Evolutionary conservation across 2,113 vertebrate species (phyloP), one percentile per base, ranked within the genome.

Genomic region (Catharus minimus): DNA sequence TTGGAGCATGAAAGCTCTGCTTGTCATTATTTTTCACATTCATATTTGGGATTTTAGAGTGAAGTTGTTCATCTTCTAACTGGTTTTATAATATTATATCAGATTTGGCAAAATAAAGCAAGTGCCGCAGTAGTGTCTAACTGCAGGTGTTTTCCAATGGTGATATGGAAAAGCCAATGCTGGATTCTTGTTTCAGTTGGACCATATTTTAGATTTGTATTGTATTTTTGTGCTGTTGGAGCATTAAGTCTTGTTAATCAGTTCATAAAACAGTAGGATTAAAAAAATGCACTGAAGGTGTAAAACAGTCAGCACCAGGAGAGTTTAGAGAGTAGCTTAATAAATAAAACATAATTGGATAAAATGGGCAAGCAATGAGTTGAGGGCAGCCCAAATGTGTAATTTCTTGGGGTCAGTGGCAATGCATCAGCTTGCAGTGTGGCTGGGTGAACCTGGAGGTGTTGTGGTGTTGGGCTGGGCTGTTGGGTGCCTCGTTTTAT

Each of bases 21-120:
- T 97, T 92, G 88, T 90, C 74, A 75, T 96, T 94, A 88, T 27
- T 74, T 82, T 91, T 57, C 50, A 82, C 33, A 66, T 65, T 75
- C 14, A 82, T 36, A 87, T 92, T 86, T 91, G 85, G 50, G 64
- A 79, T 92, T 96, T 94, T 94, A 82, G 27, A 95, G 65, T 67
- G 52, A 72, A 79, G 56, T 60, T 21, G 53, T 67, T 95, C 19
- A 64, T 81, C 73, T 95, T 96, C 91, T 78, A 78, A 94, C 76
- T 93, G 36, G 16, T 80, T 95, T 94, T 93, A 69, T 68, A 89
- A 86, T 17, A 73, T 38, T 74, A 47, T 67, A 81, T 90, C 9
- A 38, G 66, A 94, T 91, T 88, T 93, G 72, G 77, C 80, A 89
- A 64, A 89, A 78, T 53, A 44, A 91, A 91, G 56, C 38, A 95